phyloP scores from a whole-genome alignment of 1,140 invertebrate genomes.

The Platyura marginata region DNA sequence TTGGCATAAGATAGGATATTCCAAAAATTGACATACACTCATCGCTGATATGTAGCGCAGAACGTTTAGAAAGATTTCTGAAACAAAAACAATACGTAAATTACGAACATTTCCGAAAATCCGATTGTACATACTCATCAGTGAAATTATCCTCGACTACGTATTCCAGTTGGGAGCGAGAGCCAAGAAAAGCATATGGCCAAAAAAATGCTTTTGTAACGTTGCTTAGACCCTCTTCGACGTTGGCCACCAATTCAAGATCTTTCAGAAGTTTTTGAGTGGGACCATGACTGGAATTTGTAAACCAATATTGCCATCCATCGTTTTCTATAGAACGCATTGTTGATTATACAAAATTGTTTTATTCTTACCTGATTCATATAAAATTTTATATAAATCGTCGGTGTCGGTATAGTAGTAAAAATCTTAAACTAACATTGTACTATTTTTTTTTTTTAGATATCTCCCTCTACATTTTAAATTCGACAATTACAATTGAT shows the following conservation, averaged over 20 bases:
- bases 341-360: no score
- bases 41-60: slow-evolving; percentile 42
- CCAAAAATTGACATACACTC: slow-evolving; percentile 51
- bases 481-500: slow-evolving; percentile 1
- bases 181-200: slow-evolving; percentile 52
- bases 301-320: slow-evolving; percentile 48
- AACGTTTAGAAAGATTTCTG: slow-evolving; percentile 31
- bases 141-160: slow-evolving; percentile 47
- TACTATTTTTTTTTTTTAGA: not conserved
- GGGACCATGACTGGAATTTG: slow-evolving; percentile 35
- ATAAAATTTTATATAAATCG: not conserved
- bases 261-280: slow-evolving; percentile 38
- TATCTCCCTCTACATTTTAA: not conserved
- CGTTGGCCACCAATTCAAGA: slow-evolving; percentile 39
- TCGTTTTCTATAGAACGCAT: slow-evolving; percentile 41
- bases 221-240: slow-evolving; percentile 43
- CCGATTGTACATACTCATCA: slow-evolving; percentile 25
- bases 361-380: not conserved
- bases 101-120: not conserved
- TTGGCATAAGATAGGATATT: slow-evolving; percentile 37
- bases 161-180: slow-evolving; percentile 42
- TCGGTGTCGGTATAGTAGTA: not conserved
- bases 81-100: not conserved
- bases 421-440: not conserved
- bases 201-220: slow-evolving; percentile 49